phyloP scores from a whole-genome alignment of 1,140 invertebrate species.

The Procambarus virginalis region DNA sequence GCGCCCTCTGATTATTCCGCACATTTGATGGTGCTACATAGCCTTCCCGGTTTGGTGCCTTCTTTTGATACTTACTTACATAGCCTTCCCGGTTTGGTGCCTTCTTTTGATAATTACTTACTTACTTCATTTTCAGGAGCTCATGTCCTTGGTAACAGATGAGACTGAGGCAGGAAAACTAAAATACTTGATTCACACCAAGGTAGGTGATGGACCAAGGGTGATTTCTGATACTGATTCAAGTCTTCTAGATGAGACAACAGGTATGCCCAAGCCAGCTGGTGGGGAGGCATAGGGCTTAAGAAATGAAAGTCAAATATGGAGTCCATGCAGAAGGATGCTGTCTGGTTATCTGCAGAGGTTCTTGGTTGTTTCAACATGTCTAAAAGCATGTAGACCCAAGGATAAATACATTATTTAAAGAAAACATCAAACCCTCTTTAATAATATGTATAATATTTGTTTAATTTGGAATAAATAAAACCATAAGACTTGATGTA shows the following conservation, averaged over 20 bases:
- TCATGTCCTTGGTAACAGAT: slow-evolving; percentile 17
- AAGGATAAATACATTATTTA: neutral
- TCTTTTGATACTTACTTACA: too few species aligned
- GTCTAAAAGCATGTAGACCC: neutral
- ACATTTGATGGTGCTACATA: too few species aligned
- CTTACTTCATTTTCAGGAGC: slow-evolving; percentile 18
- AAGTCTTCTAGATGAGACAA: slow-evolving; percentile 19
- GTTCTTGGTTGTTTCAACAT: neutral
- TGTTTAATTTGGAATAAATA: too few species aligned
- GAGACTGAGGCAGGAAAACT: slow-evolving; percentile 7
- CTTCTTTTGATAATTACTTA: too few species aligned
- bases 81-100: too few species aligned
- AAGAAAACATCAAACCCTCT: neutral
- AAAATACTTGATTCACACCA: slow-evolving; percentile 43
- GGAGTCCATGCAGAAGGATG: slow-evolving; percentile 1
- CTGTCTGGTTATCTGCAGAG: neutral
- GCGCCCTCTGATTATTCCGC: too few species aligned
- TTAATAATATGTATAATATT: too few species aligned
- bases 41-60: too few species aligned
- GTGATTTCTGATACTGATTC: slow-evolving; percentile 15
- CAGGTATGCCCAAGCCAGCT: slow-evolving; percentile 26
- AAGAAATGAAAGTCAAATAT: neutral
- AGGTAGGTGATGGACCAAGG: slow-evolving; percentile 37
- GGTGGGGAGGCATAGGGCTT: neutral
- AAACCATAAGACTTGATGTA: too few species aligned